Base-by-base conservation (phyloP, 2,797 vertebrate species). In the Sebastes baramenuke region DNA sequence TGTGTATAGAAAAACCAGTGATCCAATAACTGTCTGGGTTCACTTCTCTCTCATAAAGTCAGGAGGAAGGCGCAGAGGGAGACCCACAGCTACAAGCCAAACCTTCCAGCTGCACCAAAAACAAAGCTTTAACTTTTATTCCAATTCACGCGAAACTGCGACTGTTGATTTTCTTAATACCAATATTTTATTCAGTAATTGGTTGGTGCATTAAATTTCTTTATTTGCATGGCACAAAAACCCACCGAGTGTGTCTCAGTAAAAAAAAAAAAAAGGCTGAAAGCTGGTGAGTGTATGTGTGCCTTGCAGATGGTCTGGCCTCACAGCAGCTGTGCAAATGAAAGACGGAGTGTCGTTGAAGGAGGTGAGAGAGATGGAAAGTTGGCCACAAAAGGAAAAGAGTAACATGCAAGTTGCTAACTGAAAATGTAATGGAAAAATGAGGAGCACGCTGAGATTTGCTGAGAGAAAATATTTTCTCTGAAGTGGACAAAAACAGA, bases 301-400 rank as follows among this genome's bases (percentile, higher is more conserved):
- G 52, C 85, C 76, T 88, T 82, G 88, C 93, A 94, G 92, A 93
- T 93, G 91, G 92, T 86, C 74, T 66, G 79, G 91, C 91, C 88
- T 93, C 87, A 66, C 82, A 90, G 89, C 93, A 95, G 94, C 94
- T 94, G 92, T 92, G 92, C 91, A 94, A 95, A 95, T 92, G 93
- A 94, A 94, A 94, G 93, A 93, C 88, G 56, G 86, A 88, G 93
- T 91, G 93, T 91, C 80, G 83, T 59, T 93, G 87, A 92, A 94
- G 90, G 79, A 92, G 90, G 90, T 66, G 85, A 90, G 87, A 80
- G 90, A 87, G 81, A 86, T 92, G 95, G 94, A 95, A 95, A 95
- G 92, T 95, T 95, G 93, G 94, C 93, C 83, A 89, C 88, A 78
- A 88, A 89, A 82, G 83, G 83, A 87, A 89, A 90, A 92, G 83